Percentiles rank a stretch among this genome's conserved stretches.
phyloP scores from a whole-genome alignment of 1,140 invertebrate species.

The Tachypleus tridentatus region DNA sequence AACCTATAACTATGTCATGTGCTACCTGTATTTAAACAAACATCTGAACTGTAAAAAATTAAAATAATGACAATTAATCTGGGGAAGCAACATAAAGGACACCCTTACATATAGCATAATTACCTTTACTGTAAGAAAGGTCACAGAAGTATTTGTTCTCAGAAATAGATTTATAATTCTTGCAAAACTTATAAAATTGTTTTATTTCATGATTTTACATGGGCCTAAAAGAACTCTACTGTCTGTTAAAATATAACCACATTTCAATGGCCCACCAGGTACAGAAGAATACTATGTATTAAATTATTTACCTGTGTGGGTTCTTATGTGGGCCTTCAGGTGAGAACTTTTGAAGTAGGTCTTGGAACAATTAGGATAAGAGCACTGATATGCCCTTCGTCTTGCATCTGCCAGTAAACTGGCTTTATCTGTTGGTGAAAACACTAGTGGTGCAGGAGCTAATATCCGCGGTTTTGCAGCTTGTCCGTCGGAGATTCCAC shows the following conservation, averaged over 20 bases:
- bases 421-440: constrained; percentile 13
- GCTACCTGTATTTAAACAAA: constrained; percentile 1
- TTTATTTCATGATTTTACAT: background rate
- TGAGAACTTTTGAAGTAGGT: constrained; percentile 97
- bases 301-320: constrained; percentile 59
- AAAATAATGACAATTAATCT: background rate
- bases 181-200: no score
- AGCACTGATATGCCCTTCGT: constrained; percentile 64
- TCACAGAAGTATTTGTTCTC: no score
- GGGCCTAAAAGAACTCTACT: background rate
- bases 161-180: no score
- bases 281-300: background rate
- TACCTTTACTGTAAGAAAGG: background rate
- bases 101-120: background rate
- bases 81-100: background rate
- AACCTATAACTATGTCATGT: no score
- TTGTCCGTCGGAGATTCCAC: constrained; percentile 13
- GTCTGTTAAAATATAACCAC: background rate
- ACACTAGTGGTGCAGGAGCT: constrained; percentile 7
- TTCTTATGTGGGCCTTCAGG: constrained; percentile 84
- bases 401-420: constrained; percentile 9
- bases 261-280: background rate
- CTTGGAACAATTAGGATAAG: constrained; percentile 72
- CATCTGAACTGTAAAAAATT: constrained; percentile 1
- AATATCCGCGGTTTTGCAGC: constrained; percentile 12